Evolutionary conservation across 1,140 invertebrate genomes (phyloP).

Genomic region (Drosophila funebris): DNA sequence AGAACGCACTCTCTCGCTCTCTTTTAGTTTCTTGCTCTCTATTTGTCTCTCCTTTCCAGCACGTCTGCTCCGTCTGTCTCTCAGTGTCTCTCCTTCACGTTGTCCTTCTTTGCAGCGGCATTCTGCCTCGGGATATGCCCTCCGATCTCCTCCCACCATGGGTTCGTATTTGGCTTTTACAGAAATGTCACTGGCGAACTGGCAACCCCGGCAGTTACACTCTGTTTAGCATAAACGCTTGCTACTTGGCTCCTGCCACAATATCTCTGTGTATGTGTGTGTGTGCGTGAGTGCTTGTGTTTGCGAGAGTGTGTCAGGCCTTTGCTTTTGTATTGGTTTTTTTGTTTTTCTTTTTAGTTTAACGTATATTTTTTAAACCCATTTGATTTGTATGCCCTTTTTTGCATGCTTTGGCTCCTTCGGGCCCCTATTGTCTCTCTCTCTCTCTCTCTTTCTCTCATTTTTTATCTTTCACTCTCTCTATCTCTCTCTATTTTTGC

Average conservation of each 20-base stretch:
- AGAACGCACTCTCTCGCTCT: conserved; percentile 9
- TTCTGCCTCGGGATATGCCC: conserved; percentile 54
- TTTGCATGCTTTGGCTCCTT: conserved; percentile 43
- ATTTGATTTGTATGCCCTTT: conserved; percentile 75
- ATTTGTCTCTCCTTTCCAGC: not conserved
- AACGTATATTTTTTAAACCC: conserved; percentile 70
- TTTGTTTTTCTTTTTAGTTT: conserved; percentile 56
- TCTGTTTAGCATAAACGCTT: conserved; percentile 82
- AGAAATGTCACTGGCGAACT: conserved; percentile 70
- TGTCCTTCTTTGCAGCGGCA: conserved; percentile 11
- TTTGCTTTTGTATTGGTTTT: conserved; percentile 63
- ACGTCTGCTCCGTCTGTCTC: conserved; percentile 3
- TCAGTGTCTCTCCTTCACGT: not conserved
- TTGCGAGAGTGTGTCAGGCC: conserved; percentile 35
- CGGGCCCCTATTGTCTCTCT: conserved; percentile 1
- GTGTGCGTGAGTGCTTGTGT: conserved; percentile 41
- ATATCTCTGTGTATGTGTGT: conserved; percentile 21
- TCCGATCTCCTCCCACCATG: not conserved
- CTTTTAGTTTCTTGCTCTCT: not conserved
- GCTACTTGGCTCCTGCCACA: conserved; percentile 76
- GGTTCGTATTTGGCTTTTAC: conserved; percentile 67
- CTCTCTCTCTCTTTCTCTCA: not conserved
- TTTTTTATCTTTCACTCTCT: not conserved
- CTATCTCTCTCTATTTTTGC: not conserved
- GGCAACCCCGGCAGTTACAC: conserved; percentile 81